phyloP scores from a whole-genome alignment of 2,888 invertebrate species.

The Megamerina dolium region DNA sequence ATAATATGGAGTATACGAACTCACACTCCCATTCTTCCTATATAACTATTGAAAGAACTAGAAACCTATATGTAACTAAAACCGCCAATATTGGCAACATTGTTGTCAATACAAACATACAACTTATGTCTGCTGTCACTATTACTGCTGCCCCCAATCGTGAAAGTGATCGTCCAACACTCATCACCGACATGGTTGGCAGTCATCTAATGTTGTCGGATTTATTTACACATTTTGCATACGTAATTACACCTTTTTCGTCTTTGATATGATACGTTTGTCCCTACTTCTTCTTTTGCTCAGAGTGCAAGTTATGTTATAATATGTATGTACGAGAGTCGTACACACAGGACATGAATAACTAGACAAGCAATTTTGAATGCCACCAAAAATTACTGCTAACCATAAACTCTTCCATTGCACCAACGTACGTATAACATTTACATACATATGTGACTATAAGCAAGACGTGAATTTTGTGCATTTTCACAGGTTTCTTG shows the following conservation, averaged over 20 bases:
- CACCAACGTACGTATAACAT: background rate
- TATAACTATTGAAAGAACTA: too few relatives aligned
- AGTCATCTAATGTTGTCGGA: slow-evolving; percentile 7
- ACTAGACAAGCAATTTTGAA: background rate
- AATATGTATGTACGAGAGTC: background rate
- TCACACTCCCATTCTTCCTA: too few relatives aligned
- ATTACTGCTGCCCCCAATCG: background rate
- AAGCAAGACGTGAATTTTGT: slow-evolving; percentile 11
- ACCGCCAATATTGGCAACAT: background rate
- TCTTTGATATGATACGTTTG: background rate
- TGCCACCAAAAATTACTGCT: background rate
- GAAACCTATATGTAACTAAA: background rate
- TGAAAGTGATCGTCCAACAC: slow-evolving; percentile 13
- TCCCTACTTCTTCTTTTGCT: background rate
- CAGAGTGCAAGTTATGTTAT: background rate
- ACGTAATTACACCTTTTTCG: slow-evolving; percentile 16
- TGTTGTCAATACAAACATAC: background rate
- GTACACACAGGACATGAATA: background rate
- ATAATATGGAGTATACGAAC: too few relatives aligned
- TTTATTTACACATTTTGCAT: slow-evolving; percentile 18
- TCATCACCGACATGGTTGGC: too few relatives aligned
- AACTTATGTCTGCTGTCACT: background rate
- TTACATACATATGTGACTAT: slow-evolving; percentile 1
- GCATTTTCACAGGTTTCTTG: background rate
- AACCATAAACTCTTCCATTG: too few relatives aligned